Conservation (phyloP, 2,888 invertebrate species). For the Pammene fasciana region DNA sequence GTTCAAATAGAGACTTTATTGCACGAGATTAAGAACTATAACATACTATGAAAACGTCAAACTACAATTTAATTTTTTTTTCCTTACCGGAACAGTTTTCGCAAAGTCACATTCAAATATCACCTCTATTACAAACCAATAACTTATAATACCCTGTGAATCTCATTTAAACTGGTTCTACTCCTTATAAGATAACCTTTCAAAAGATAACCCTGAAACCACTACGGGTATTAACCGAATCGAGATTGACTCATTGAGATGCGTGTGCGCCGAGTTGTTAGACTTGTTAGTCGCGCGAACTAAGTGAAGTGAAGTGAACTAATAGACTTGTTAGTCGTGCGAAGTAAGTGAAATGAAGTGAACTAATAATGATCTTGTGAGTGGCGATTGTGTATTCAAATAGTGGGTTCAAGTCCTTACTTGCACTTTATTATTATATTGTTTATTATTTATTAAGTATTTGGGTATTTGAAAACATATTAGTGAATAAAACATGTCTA, state of each 20-base stretch:
- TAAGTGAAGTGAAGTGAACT: too few species aligned
- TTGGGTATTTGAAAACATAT: too few species aligned
- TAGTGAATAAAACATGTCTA: too few species aligned
- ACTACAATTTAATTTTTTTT: too few species aligned
- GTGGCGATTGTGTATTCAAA: too few species aligned
- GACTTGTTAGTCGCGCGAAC: not conserved
- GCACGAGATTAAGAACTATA: too few species aligned
- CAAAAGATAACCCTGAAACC: conserved; percentile 43
- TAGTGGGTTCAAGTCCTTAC: too few species aligned
- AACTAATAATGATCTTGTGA: too few species aligned
- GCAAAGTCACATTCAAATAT: not conserved
- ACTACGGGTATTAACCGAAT: conserved; percentile 30
- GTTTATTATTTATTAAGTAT: too few species aligned
- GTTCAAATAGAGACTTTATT: too few species aligned
- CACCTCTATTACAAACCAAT: not conserved
- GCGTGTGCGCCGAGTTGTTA: conserved; percentile 10
- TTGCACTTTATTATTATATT: too few species aligned
- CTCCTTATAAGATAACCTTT: conserved; percentile 34
- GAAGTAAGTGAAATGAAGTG: not conserved
- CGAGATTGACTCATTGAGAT: conserved; percentile 21
- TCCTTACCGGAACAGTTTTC: not conserved
- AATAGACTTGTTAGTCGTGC: not conserved
- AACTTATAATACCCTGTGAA: not conserved
- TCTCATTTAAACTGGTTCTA: conserved; percentile 22
- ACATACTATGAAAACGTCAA: too few species aligned